Evolutionary conservation across 2,113 vertebrate species (phyloP).

Genomic region (Clarias magur): DNA sequence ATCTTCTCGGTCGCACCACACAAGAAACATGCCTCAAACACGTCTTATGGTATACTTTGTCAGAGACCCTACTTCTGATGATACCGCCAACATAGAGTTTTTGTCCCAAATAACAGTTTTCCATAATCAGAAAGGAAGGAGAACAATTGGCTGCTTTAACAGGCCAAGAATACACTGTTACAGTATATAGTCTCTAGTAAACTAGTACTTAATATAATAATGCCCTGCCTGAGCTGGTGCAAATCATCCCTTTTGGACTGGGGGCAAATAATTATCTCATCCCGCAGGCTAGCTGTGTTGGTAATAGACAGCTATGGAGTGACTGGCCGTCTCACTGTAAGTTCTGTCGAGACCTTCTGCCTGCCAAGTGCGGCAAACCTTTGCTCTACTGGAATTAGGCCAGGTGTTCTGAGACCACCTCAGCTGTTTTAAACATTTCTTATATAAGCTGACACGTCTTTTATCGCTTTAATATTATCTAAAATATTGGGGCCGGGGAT

Average conservation of each 20-base stretch:
- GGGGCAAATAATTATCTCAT: background rate
- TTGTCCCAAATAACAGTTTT: background rate
- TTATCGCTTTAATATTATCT: background rate
- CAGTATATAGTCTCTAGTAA: background rate
- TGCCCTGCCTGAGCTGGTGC: background rate
- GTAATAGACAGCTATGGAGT: background rate
- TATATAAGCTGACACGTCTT: background rate
- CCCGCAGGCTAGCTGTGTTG: background rate
- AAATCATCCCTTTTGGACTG: background rate
- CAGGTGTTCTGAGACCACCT: conserved; percentile 1
- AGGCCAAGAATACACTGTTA: background rate
- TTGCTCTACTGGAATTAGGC: background rate
- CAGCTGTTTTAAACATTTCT: background rate
- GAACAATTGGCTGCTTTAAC: background rate
- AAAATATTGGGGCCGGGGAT: too few species aligned
- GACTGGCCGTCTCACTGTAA: background rate
- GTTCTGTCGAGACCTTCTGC: background rate
- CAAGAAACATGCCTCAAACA: too few species aligned
- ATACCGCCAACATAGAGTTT: background rate
- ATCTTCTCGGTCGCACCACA: too few species aligned
- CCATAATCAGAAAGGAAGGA: background rate
- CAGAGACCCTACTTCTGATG: background rate
- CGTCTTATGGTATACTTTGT: background rate
- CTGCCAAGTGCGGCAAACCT: background rate
- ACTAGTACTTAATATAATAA: background rate